Percentiles rank a stretch among this genome's conserved stretches.
These are phyloP conservation scores for Clarias fuscus DNA, from an alignment of 2,797 vertebrate species.

Conservation along the genomic window DNA sequence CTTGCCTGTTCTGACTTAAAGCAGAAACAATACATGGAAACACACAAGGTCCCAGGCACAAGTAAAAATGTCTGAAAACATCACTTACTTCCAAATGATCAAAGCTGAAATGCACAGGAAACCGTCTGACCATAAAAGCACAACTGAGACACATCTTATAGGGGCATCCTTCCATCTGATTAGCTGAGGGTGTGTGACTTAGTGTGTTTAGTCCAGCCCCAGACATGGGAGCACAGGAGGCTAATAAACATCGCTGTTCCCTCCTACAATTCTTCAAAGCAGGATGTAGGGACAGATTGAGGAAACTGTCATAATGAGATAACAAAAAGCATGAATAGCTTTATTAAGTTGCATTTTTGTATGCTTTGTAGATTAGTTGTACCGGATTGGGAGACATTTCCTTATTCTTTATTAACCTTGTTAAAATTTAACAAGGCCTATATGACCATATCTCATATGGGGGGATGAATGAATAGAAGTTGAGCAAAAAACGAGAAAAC, in stretches of 20 bases:
- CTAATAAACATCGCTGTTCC: neutral
- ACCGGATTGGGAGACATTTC: neutral
- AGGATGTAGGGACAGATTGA: neutral
- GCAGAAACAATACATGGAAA: neutral
- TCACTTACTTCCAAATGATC: constrained; percentile 14
- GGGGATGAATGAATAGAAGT: neutral
- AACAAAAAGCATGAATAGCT: neutral
- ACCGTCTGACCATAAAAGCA: neutral
- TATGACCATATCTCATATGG: neutral
- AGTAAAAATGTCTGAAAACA: neutral
- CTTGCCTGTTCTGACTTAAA: neutral
- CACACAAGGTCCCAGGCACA: neutral
- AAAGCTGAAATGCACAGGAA: constrained; percentile 21
- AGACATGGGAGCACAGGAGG: neutral
- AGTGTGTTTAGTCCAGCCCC: constrained; percentile 20
- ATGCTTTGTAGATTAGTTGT: neutral
- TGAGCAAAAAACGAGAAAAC: neutral
- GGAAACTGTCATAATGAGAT: neutral
- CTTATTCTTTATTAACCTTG: neutral
- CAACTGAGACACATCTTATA: constrained; percentile 7
- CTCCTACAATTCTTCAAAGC: neutral
- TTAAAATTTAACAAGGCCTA: neutral
- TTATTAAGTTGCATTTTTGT: neutral
- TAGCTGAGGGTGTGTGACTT: constrained; percentile 29
- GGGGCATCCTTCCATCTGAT: constrained; percentile 30